These are phyloP conservation scores for Cyclina sinensis DNA, from an alignment of 1,140 invertebrate species.

Conservation along the genomic window DNA sequence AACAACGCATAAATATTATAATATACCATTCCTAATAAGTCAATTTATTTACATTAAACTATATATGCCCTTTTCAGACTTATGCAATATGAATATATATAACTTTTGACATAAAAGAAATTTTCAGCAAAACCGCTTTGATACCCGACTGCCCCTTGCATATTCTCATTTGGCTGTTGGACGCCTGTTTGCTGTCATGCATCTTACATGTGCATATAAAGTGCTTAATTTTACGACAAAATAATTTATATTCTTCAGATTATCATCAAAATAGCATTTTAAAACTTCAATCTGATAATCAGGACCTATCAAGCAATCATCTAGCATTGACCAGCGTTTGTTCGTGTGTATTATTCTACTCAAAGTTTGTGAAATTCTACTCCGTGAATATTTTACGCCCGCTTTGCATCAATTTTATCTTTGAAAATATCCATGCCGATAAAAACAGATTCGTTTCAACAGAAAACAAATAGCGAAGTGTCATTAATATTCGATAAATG, in stretches of 20 bases:
- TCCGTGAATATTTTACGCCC: constrained; percentile 9
- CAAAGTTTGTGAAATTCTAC: background rate
- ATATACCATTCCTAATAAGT: no score
- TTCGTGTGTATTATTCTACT: constrained; percentile 6
- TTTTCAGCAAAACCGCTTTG: no score
- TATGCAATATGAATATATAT: no score
- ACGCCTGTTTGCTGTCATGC: background rate
- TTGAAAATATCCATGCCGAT: background rate
- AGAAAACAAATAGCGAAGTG: constrained; percentile 5
- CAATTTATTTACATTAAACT: no score
- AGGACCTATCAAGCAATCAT: background rate
- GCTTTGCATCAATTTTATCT: background rate
- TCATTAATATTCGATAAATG: background rate
- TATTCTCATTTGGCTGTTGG: background rate
- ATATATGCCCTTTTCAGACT: no score
- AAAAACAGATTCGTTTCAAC: background rate
- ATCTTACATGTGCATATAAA: background rate
- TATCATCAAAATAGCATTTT: constrained; percentile 11
- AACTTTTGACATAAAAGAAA: no score
- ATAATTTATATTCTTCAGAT: background rate
- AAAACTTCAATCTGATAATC: background rate
- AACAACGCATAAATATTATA: no score
- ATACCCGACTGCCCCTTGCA: background rate
- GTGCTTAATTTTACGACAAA: background rate
- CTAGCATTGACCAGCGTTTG: background rate